A percentile compares a stretch with the other conserved stretches of the same genome.
Conservation (phyloP, 2,113 vertebrate species). For the Phasianus colchicus region DNA sequence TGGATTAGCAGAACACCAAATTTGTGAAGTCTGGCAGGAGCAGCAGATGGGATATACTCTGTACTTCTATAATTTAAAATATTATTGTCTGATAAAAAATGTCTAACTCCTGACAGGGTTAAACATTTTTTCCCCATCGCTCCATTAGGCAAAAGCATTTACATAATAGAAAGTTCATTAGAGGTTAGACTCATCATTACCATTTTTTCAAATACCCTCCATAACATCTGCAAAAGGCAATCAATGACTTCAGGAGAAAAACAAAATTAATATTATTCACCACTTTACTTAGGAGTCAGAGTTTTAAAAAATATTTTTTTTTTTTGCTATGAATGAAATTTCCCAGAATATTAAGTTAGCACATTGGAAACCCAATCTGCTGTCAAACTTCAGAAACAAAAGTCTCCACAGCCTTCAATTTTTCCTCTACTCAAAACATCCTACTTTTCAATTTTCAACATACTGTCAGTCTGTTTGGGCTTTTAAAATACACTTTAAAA, state of each 20-base stretch:
- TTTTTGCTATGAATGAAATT: not conserved
- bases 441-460: not conserved
- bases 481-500: constrained; percentile 1
- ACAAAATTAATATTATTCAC: not conserved
- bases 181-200: not conserved
- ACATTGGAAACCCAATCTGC: not conserved
- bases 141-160: not conserved
- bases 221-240: not conserved
- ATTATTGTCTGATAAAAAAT: not conserved
- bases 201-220: not conserved
- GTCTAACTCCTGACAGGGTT: not conserved
- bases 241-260: not conserved
- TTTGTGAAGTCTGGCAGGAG: not conserved
- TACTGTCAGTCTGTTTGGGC: not conserved
- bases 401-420: not conserved
- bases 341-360: not conserved
- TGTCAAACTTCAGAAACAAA: not conserved
- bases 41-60: not conserved
- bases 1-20: not conserved
- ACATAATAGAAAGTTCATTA: not conserved
- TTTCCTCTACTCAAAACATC: not conserved
- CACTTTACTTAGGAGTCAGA: not conserved
- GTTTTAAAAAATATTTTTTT: not conserved
- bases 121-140: not conserved
- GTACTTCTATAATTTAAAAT: not conserved